Evolutionary conservation across 2,797 vertebrate genomes (phyloP).

Genomic region (Eidolon dupreanum): DNA sequence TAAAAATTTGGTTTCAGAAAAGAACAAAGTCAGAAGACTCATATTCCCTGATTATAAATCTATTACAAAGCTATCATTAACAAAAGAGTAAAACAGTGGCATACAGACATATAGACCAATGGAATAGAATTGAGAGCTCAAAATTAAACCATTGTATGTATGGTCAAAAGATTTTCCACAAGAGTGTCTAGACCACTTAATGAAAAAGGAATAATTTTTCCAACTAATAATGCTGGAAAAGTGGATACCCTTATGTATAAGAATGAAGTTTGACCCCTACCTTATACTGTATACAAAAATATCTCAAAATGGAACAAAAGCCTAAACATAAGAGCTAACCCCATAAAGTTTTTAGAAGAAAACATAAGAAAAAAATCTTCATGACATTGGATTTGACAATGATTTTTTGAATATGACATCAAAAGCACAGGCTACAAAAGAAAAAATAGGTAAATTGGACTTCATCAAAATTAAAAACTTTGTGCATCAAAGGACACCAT

Average conservation of each 20-base stretch:
- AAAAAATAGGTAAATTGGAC: background rate
- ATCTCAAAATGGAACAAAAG: background rate
- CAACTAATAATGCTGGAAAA: constrained; percentile 14
- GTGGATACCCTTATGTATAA: background rate
- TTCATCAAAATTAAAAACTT: background rate
- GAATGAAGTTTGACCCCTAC: background rate
- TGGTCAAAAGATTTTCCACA: background rate
- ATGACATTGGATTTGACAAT: background rate
- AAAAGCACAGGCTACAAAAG: background rate
- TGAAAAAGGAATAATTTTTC: background rate
- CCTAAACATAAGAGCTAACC: background rate
- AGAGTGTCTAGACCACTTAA: background rate
- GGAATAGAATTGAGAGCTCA: background rate
- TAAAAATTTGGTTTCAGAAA: constrained; percentile 7
- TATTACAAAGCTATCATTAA: background rate
- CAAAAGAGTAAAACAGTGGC: background rate
- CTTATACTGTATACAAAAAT: background rate
- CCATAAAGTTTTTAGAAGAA: background rate
- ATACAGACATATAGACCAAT: background rate
- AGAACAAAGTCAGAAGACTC: background rate
- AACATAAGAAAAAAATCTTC: background rate
- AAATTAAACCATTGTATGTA: background rate
- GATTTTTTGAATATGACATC: background rate
- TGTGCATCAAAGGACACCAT: background rate
- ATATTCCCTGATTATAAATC: background rate